Evolutionary conservation across 2,797 vertebrate genomes (phyloP), one percentile per base, ranked within the genome.

Genomic region (Sebastes diaconus): DNA sequence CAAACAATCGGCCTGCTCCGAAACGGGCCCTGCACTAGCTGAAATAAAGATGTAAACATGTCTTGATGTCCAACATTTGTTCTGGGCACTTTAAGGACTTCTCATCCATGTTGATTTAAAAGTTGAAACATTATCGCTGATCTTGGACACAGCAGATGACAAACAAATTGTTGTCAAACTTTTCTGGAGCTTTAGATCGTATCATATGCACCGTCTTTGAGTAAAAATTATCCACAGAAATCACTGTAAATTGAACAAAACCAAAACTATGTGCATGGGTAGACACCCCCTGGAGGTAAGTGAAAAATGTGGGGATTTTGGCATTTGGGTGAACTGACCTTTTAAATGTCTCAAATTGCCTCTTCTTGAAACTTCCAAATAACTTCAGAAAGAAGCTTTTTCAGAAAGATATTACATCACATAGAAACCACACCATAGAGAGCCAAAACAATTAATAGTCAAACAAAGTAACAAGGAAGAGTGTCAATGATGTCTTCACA

Each of bases 91-190:
- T 42, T 46, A 18, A 46, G 6, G 42, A 46, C 14, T 16, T 46
- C 16, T 46, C 3, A 8, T 7, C 16, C 36, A 52, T 27, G 16
- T 27, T 60, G 16, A 18, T 34, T 32, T 66, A 8, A 8, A 66
- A 46, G 42, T 46, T 46, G 14, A 46, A 46, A 46, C 0, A 18
- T 16, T 0, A 18, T 0, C 42, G 0, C 16, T 46, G 42, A 46
- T 8, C 16, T 46, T 42, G 39, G 39, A 42, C 39, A 42, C 39
- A 42, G 39, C 1, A 42, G 14, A 42, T 0, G 39, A 42, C 39
- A 3, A 42, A 42, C 39, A 42, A 42, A 42, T 42, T 42, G 0
- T 42, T 16, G 39, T 42, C 39, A 16, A 16, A 16, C 39, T 42
- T 0, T 42, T 42, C 39, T 42, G 39, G 14, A 42, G 39, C 39